These are phyloP conservation scores for Apogon talboti DNA, from an alignment of 2,797 vertebrate genomes.

Conservation along the genomic window DNA sequence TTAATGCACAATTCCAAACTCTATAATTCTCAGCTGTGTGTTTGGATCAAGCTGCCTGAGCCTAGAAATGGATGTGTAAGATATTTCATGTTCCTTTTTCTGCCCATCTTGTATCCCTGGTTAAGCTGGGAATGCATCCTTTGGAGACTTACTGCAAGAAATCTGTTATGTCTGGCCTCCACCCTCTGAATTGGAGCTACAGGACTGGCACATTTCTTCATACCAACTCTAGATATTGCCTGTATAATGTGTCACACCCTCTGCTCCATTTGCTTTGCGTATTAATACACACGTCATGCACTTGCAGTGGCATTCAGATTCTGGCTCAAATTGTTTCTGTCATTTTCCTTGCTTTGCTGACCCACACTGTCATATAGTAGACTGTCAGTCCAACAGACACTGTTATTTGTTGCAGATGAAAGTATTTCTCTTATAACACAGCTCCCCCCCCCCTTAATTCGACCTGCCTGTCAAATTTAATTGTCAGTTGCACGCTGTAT, in stretches of 20 bases:
- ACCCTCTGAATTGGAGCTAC: not conserved
- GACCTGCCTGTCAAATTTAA: slow-evolving; percentile 51
- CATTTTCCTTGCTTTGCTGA: slow-evolving; percentile 16
- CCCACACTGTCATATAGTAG: slow-evolving; percentile 19
- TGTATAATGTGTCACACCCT: slow-evolving; percentile 16
- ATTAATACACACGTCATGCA: not conserved
- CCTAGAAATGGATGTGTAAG: slow-evolving; percentile 30
- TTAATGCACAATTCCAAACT: slow-evolving; percentile 55
- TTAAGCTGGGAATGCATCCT: not conserved
- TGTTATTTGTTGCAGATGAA: slow-evolving; percentile 22
- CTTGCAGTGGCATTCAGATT: not conserved
- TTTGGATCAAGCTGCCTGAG: slow-evolving; percentile 7
- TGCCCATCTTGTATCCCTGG: not conserved
- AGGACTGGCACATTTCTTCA: slow-evolving; percentile 25
- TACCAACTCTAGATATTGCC: not conserved
- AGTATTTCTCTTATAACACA: not conserved
- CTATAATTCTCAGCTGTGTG: slow-evolving; percentile 30
- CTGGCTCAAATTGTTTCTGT: slow-evolving; percentile 4
- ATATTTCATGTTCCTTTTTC: not conserved
- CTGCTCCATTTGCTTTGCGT: slow-evolving; percentile 2
- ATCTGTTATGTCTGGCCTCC: not conserved
- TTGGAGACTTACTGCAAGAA: slow-evolving; percentile 3
- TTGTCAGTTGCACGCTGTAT: slow-evolving; percentile 28
- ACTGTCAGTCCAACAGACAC: slow-evolving; percentile 8
- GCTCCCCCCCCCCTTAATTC: slow-evolving; percentile 6